Percentiles rank a stretch among this genome's conserved stretches.
Conservation (phyloP, 2,113 vertebrate species). For the Grallaria varia region DNA sequence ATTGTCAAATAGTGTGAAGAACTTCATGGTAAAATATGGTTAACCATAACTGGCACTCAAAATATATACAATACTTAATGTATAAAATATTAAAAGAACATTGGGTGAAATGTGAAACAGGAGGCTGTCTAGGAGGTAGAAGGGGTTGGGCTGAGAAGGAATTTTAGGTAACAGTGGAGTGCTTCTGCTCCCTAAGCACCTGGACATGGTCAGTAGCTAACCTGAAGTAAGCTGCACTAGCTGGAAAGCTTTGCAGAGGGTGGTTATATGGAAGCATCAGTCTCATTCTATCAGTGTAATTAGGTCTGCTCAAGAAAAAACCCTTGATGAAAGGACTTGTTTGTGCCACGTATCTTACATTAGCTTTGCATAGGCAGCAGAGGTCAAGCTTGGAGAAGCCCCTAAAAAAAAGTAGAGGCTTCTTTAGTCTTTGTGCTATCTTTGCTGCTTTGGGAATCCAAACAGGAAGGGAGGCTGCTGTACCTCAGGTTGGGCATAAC, state of each 20-base stretch:
- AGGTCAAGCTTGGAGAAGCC: neutral
- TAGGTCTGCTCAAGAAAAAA: neutral
- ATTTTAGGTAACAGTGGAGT: neutral
- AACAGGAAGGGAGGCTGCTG: neutral
- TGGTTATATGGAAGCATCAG: neutral
- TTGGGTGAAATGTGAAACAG: neutral
- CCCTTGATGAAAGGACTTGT: neutral
- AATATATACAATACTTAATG: neutral
- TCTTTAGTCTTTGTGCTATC: neutral
- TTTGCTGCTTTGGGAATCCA: neutral
- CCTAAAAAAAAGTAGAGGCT: neutral
- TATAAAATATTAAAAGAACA: neutral
- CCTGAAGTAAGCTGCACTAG: neutral
- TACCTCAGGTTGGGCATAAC: neutral
- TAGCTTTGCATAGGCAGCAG: neutral
- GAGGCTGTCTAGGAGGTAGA: neutral
- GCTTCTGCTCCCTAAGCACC: neutral
- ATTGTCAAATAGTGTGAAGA: neutral
- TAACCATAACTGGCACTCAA: neutral
- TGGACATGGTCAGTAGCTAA: neutral
- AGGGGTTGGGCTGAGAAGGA: neutral
- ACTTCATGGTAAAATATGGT: neutral
- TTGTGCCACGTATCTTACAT: neutral
- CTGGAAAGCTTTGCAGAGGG: neutral
- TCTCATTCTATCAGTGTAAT: neutral